Conservation (phyloP, 1,140 invertebrate genomes). For the Zaprionus capensis region DNA sequence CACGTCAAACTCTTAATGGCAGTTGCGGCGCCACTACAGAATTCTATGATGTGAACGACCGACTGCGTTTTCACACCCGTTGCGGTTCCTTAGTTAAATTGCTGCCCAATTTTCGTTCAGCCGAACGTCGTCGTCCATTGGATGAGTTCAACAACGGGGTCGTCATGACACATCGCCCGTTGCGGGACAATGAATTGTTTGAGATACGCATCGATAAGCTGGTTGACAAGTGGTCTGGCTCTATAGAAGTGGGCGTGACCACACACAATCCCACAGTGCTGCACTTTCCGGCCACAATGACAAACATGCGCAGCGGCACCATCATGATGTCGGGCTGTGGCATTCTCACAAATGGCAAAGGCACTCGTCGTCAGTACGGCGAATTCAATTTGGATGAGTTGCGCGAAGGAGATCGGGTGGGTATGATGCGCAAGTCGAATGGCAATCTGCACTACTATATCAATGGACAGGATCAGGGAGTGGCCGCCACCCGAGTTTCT, state of each 20-base stretch:
- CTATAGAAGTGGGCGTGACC: conserved; percentile 97
- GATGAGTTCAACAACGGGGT: conserved; percentile 98
- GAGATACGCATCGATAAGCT: conserved; percentile 96
- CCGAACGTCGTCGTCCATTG: conserved; percentile 93
- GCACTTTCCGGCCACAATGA: conserved; percentile 98
- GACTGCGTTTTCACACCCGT: conserved; percentile 93
- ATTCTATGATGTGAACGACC: conserved; percentile 86
- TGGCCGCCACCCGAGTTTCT: conserved; percentile 92
- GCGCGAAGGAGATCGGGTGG: conserved; percentile 91
- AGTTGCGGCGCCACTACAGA: conserved; percentile 30
- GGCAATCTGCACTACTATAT: conserved; percentile 97
- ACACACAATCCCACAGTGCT: conserved; percentile 95
- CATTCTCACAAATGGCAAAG: conserved; percentile 96
- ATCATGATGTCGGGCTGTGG: conserved; percentile 99
- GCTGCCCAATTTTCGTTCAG: conserved; percentile 92
- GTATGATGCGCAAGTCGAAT: conserved; percentile 92
- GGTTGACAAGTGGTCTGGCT: conserved; percentile 96
- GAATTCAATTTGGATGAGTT: conserved; percentile 97
- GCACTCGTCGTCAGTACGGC: conserved; percentile 95
- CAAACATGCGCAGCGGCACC: conserved; percentile 96
- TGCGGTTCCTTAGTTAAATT: conserved; percentile 95
- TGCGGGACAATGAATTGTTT: conserved; percentile 95
- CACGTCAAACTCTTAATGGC: conserved; percentile 42
- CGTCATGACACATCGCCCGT: conserved; percentile 94
- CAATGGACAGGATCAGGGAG: conserved; percentile 96